Conservation (phyloP, 2,888 invertebrate species). For the Troides aeacus region DNA sequence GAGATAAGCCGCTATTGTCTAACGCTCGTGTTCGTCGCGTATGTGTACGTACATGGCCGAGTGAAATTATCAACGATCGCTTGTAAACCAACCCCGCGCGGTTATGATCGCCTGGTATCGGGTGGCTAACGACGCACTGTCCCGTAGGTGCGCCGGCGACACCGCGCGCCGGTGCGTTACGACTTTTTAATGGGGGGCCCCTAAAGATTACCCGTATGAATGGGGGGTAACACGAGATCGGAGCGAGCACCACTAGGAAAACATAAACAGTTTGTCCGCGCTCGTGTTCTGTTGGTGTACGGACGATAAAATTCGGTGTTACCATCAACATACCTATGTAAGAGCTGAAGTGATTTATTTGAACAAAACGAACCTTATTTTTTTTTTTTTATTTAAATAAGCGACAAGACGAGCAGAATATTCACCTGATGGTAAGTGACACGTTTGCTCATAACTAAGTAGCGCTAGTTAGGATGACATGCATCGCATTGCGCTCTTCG, state of each 20-base stretch:
- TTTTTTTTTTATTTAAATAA: no score
- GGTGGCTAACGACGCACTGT: conserved; percentile 76
- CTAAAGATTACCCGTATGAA: conserved; percentile 73
- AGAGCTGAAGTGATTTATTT: conserved; percentile 9
- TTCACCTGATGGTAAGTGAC: no score
- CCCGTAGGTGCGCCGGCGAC: conserved; percentile 66
- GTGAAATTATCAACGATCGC: conserved; percentile 48
- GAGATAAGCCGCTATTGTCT: conserved; percentile 30
- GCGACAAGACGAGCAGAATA: no score
- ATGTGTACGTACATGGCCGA: conserved; percentile 38
- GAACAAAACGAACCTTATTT: background rate
- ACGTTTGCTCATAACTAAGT: no score
- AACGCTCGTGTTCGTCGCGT: conserved; percentile 45
- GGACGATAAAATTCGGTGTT: conserved; percentile 68
- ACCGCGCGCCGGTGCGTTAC: conserved; percentile 59
- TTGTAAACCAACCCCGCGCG: conserved; percentile 45
- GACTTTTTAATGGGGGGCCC: conserved; percentile 71
- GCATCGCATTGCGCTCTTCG: no score
- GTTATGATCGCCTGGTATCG: conserved; percentile 73
- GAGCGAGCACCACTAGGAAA: conserved; percentile 57
- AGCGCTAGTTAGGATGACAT: no score
- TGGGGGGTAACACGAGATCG: conserved; percentile 71
- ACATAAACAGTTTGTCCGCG: conserved; percentile 67
- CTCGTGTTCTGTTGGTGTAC: conserved; percentile 50
- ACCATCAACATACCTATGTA: conserved; percentile 46